Evolutionary conservation across 2,797 vertebrate genomes (phyloP).

Genomic region (Sebastes wilsoni): DNA sequence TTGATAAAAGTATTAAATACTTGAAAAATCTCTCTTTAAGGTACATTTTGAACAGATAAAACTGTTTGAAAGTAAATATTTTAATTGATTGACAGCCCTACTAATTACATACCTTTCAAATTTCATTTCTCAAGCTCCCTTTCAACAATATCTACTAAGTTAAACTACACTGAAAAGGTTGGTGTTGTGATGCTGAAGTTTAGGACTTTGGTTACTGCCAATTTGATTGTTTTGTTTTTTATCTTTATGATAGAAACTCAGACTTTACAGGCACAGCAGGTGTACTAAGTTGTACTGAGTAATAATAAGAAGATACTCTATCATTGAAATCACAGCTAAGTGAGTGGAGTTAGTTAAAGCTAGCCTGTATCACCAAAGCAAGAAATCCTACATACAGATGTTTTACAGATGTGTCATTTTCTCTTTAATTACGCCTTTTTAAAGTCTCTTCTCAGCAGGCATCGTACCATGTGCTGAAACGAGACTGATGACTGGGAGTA

Average conservation of each 20-base stretch:
- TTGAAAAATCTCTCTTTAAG: too few relatives aligned
- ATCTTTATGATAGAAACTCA: not conserved
- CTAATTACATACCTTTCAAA: not conserved
- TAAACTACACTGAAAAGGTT: not conserved
- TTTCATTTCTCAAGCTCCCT: not conserved
- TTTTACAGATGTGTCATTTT: too few relatives aligned
- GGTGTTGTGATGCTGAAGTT: not conserved
- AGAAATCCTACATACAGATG: too few relatives aligned
- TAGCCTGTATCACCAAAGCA: not conserved
- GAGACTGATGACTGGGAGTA: not conserved
- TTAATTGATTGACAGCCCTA: too few relatives aligned
- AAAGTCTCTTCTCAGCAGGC: not conserved
- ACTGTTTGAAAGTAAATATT: too few relatives aligned
- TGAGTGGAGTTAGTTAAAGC: too few relatives aligned
- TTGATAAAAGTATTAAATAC: too few relatives aligned
- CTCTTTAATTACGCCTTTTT: too few relatives aligned
- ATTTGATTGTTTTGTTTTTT: rapidly evolving
- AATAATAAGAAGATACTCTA: not conserved
- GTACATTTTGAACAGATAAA: too few relatives aligned
- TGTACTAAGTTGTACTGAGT: not conserved
- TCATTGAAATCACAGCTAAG: not conserved
- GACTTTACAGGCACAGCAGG: not conserved
- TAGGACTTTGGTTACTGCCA: not conserved
- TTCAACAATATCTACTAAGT: not conserved
- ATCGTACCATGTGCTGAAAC: not conserved